Base-by-base conservation (phyloP, 2,113 vertebrate species). In the Falco punctatus region DNA sequence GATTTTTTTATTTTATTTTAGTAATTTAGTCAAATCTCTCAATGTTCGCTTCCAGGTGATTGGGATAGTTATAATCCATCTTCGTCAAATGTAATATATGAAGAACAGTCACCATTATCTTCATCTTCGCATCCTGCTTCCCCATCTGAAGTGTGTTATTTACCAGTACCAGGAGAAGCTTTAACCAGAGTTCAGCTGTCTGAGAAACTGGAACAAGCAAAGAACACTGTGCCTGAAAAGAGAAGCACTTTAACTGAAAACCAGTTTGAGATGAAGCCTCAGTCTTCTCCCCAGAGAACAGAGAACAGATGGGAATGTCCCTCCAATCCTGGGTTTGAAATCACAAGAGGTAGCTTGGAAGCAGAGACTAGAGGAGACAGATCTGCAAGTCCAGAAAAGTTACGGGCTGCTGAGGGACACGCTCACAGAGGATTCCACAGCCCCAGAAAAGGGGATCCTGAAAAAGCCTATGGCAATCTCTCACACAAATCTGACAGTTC, bases 21-120 rank as follows among this genome's bases (percentile, higher is more conserved):
- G 64, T 73, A 33, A 13, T 49, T 64, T 48, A 88, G 33, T 92
- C 44, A 52, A 51, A 75, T 90, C 46, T 88, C 73, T 96, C 10
- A 0, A 75, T 91, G 32, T 96, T 97, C 35, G 4, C 66, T 96
- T 98, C 18, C 93, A 99, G 98, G 98, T 97, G 98, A 98, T 90
- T 98, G 98, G 98, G 98, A 99, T 95, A 98, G 97, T 98, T 97
- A 91, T 90, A 98, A 95, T 97, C 97, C 98, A 97, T 97, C 98
- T 96, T 98, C 98, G 91, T 98, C 98, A 97, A 98, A 96, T 98
- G 98, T 99, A 96, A 98, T 98, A 85, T 99, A 98, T 91, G 99
- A 99, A 87, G 98, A 98, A 61, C 98, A 97, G 88, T 97, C 98
- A 96, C 98, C 98, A 66, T 96, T 97, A 94, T 94, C 98, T 96